Evolutionary conservation across 2,113 vertebrate species (phyloP).

Genomic region (Myodes glareolus): DNA sequence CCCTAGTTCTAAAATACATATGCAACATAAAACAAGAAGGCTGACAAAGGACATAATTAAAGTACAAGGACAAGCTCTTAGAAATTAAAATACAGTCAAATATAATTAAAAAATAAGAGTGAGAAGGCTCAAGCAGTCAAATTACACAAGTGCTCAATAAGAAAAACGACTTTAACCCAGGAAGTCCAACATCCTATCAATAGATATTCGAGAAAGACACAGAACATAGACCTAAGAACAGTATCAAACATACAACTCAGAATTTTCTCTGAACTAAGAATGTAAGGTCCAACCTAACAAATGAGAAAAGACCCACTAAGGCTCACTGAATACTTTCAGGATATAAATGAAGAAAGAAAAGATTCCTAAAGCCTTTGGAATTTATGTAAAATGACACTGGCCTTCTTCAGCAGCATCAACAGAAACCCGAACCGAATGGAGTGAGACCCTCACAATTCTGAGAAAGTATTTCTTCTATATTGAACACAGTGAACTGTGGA

Average conservation of each 20-base stretch:
- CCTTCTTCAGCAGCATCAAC: not conserved
- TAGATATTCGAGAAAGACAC: not conserved
- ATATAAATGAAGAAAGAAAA: not conserved
- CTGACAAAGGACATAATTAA: not conserved
- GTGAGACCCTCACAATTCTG: not conserved
- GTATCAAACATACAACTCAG: not conserved
- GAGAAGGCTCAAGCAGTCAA: not conserved
- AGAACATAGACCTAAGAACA: not conserved
- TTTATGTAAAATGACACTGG: not conserved
- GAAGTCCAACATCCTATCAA: not conserved
- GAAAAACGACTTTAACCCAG: not conserved
- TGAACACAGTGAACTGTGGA: not conserved
- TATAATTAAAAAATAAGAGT: not conserved
- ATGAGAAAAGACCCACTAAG: not conserved
- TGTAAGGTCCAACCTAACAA: not conserved
- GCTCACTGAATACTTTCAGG: not conserved
- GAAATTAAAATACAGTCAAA: slow-evolving; percentile 12
- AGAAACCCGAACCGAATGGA: not conserved
- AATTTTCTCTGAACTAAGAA: not conserved
- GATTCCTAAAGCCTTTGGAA: not conserved
- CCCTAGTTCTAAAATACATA: not conserved
- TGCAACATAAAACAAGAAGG: not conserved
- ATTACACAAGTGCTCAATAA: not conserved
- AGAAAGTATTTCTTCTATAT: not conserved
- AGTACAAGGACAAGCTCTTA: not conserved